Percentiles rank a stretch among this genome's conserved stretches.
phyloP scores from a whole-genome alignment of 2,113 vertebrate species.

The Silurus asotus region DNA sequence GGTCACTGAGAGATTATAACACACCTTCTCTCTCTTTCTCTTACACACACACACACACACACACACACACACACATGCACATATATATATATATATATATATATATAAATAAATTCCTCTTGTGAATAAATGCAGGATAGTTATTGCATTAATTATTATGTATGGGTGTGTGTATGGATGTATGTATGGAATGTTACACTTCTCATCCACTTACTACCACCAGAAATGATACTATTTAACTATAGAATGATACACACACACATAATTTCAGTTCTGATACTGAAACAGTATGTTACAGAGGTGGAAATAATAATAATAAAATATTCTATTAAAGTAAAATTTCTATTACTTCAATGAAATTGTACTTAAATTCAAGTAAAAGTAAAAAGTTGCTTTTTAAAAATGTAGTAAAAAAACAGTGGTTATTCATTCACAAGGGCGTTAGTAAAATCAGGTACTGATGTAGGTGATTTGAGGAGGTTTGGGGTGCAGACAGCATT shows the following conservation, averaged over 20 bases:
- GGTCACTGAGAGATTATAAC: background rate
- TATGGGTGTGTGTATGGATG: too few relatives aligned
- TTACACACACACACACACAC: background rate
- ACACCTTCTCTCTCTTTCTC: too few relatives aligned
- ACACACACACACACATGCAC: background rate
- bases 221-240: background rate
- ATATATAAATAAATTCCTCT: background rate
- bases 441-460: too few relatives aligned
- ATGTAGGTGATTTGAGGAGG: too few relatives aligned
- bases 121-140: background rate
- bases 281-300: background rate
- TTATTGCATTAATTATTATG: background rate
- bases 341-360: too few relatives aligned
- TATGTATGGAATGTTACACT: background rate
- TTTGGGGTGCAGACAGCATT: too few relatives aligned
- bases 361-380: too few relatives aligned
- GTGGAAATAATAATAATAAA: too few relatives aligned
- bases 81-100: background rate
- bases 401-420: too few relatives aligned
- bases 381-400: too few relatives aligned
- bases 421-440: too few relatives aligned
- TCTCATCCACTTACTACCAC: background rate
- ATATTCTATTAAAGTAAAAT: too few relatives aligned
- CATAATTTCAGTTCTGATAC: background rate
- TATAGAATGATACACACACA: background rate